Percentiles rank a stretch among this genome's conserved stretches.
Evolutionary conservation across 2,888 invertebrate species (phyloP).

Genomic region (Gibbula magus): DNA sequence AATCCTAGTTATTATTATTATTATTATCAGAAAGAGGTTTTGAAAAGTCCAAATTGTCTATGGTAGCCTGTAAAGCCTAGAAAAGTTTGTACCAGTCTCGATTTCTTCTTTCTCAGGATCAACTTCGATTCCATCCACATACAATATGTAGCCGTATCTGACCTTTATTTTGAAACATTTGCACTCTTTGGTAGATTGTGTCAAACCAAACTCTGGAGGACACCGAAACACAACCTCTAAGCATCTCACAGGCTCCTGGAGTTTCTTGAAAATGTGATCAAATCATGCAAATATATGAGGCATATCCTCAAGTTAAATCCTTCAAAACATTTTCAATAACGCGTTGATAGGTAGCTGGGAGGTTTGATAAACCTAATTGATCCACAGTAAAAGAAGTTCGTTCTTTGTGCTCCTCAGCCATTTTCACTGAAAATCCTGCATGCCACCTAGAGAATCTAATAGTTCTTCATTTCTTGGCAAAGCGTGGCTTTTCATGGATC

Average conservation of each 20-base stretch:
- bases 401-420: too few relatives aligned
- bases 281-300: not conserved
- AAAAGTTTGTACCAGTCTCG: not conserved
- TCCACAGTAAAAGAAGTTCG: not conserved
- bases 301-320: not conserved
- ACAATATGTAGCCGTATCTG: not conserved
- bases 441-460: not conserved
- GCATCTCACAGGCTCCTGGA: not conserved
- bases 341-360: not conserved
- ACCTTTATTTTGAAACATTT: not conserved
- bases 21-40: slow-evolving; percentile 18
- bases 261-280: not conserved
- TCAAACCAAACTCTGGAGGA: not conserved
- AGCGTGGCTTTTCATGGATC: too few relatives aligned
- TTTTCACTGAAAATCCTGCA: too few relatives aligned
- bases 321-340: not conserved
- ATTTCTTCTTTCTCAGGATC: not conserved
- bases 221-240: not conserved
- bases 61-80: not conserved
- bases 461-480: too few relatives aligned
- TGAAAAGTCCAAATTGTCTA: slow-evolving; percentile 3
- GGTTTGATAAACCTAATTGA: not conserved
- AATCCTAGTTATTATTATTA: too few relatives aligned
- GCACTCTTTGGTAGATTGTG: not conserved
- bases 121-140: not conserved